These are phyloP conservation scores for Dermolepida albohirtum DNA, from an alignment of 2,888 invertebrate species.

Conservation along the genomic window DNA sequence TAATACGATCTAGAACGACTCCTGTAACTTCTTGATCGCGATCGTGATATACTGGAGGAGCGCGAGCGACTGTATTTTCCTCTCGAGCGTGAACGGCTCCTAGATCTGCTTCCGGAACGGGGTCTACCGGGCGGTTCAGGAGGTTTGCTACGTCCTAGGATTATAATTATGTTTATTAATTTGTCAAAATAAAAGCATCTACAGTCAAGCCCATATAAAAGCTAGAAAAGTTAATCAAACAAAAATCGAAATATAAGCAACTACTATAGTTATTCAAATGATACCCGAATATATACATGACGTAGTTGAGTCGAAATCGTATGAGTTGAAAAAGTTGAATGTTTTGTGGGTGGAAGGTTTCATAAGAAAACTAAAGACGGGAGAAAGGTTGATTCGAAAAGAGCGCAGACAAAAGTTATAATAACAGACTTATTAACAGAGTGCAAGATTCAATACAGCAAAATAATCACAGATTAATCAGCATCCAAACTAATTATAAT, in stretches of 20 bases:
- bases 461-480: too few relatives aligned
- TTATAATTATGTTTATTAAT: background rate
- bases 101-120: conserved; percentile 70
- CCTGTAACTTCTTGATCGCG: conserved; percentile 63
- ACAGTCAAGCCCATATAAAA: background rate
- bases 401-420: too few relatives aligned
- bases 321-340: too few relatives aligned
- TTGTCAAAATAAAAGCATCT: background rate
- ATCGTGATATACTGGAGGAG: conserved; percentile 66
- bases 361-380: too few relatives aligned
- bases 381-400: too few relatives aligned
- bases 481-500: too few relatives aligned
- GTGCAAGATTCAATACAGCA: too few relatives aligned
- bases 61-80: conserved; percentile 64
- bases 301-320: too few relatives aligned
- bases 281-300: too few relatives aligned
- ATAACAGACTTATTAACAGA: too few relatives aligned
- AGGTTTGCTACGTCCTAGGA: conserved; percentile 57
- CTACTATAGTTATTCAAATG: background rate
- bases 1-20: conserved; percentile 74
- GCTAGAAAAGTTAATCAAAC: background rate
- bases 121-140: conserved; percentile 65
- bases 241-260: too few relatives aligned
- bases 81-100: conserved; percentile 75
- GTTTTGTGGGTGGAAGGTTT: too few relatives aligned